Conservation (phyloP, 2,113 vertebrate species). For the Corvus moneduloides region DNA sequence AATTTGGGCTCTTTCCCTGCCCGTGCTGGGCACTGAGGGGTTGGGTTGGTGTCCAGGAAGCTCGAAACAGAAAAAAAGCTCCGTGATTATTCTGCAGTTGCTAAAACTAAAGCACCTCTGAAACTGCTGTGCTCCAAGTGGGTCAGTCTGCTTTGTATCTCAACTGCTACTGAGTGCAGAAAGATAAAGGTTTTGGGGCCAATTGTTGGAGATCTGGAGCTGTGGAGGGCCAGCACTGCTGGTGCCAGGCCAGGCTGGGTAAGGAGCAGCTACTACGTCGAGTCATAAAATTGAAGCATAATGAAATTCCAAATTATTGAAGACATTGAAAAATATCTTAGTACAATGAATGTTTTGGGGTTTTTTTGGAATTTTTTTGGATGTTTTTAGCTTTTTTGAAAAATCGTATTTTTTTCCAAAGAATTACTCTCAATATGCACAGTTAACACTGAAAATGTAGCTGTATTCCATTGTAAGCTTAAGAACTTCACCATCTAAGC, state of each 20-base stretch:
- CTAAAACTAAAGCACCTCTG: conserved; percentile 65
- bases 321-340: conserved; percentile 59
- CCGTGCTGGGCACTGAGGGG: neutral
- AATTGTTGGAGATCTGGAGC: neutral
- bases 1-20: neutral
- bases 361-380: neutral
- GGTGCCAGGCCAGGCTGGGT: conserved; percentile 9
- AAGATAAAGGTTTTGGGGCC: conserved; percentile 31
- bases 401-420: conserved; percentile 58
- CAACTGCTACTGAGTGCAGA: conserved; percentile 34
- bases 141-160: conserved; percentile 47
- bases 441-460: conserved; percentile 84
- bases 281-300: conserved; percentile 61
- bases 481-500: conserved; percentile 81
- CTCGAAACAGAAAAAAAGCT: conserved; percentile 63
- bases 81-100: conserved; percentile 60
- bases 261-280: conserved; percentile 63
- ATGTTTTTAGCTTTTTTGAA: conserved; percentile 64
- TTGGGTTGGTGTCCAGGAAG: neutral
- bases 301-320: conserved; percentile 70
- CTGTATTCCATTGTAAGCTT: conserved; percentile 79
- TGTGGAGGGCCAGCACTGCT: neutral
- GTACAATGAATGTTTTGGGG: conserved; percentile 40
- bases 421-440: conserved; percentile 77
- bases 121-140: conserved; percentile 55